A percentile compares a stretch with the other conserved stretches of the same genome.
phyloP scores from a whole-genome alignment of 2,888 invertebrate species.

The Hipparchia semele region DNA sequence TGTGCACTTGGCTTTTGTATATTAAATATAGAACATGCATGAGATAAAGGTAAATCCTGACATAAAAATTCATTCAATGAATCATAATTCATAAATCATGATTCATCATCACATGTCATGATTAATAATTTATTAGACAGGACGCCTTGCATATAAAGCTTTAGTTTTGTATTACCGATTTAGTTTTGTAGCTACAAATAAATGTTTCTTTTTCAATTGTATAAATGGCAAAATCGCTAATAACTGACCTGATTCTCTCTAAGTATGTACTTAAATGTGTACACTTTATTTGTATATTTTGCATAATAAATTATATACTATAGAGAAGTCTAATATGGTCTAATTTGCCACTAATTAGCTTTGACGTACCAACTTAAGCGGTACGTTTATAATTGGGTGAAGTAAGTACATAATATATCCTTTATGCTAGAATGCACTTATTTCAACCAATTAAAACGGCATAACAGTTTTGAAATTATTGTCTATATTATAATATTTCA shows the following conservation, averaged over 20 bases:
- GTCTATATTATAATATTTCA: no score
- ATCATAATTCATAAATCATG: not conserved
- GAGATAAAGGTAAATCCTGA: not conserved
- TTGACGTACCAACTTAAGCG: not conserved
- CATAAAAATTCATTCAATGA: not conserved
- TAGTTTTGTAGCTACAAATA: not conserved
- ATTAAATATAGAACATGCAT: not conserved
- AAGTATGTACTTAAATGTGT: not conserved
- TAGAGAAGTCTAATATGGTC: conserved; percentile 4
- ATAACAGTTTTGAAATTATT: not conserved
- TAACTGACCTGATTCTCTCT: not conserved
- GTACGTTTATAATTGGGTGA: conserved; percentile 1
- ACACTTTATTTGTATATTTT: not conserved
- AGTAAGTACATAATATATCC: not conserved
- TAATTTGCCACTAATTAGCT: conserved; percentile 8
- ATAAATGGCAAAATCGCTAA: not conserved
- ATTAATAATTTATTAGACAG: not conserved
- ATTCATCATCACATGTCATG: not conserved
- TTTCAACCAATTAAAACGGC: no score
- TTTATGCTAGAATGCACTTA: not conserved
- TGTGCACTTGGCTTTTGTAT: not conserved
- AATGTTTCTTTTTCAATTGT: not conserved
- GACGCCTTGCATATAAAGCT: not conserved
- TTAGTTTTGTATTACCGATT: not conserved
- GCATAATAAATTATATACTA: not conserved